Evolutionary conservation across 2,113 vertebrate species (phyloP), one percentile per base, ranked within the genome.

Genomic region (Piprites chloris): DNA sequence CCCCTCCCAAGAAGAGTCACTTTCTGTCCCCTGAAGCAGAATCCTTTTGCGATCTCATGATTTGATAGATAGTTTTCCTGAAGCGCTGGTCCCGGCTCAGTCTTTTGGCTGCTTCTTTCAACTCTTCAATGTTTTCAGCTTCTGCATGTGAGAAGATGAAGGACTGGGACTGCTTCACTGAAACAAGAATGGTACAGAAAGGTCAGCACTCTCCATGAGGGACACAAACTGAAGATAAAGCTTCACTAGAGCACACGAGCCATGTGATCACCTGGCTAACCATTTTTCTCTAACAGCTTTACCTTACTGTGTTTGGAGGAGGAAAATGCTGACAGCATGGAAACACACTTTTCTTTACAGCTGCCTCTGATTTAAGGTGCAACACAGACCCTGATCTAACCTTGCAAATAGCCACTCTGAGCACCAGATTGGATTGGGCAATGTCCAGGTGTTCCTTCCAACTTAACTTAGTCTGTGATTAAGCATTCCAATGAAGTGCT

Each of bases 141-240:
- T 99, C 98, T 11, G 96, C 47, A 5, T 96, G 97, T 0, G 98
- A 95, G 30, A 98, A 97, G 55, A 98, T 98, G 81, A 99, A 99
- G 4, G 99, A 99, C 97, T 99, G 98, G 11, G 99, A 99, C 65
- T 99, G 99, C 96, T 99, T 99, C 93, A 99, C 99, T 99, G 98
- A 78, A 97, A 97, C 56, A 55, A 96, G 14, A 97, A 59, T 27
- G 85, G 58, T 41, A 87, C 23, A 88, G 63, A 67, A 80, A 74
- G 9, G 65, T 95, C 80, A 94, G 65, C 15, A 27, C 5, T 21
- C 28, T 58, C 46, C 9, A 2, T 26, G 56, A 49, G n/a, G n/a
- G 46, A 30, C 74, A 44, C n/a, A 77, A 6, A 80, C 12, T 15
- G 32, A 71, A 82, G 61, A 75, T 10, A 85, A 79, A 80, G 13